phyloP scores from a whole-genome alignment of 2,797 vertebrate species.

The Cirrhinus molitorella region DNA sequence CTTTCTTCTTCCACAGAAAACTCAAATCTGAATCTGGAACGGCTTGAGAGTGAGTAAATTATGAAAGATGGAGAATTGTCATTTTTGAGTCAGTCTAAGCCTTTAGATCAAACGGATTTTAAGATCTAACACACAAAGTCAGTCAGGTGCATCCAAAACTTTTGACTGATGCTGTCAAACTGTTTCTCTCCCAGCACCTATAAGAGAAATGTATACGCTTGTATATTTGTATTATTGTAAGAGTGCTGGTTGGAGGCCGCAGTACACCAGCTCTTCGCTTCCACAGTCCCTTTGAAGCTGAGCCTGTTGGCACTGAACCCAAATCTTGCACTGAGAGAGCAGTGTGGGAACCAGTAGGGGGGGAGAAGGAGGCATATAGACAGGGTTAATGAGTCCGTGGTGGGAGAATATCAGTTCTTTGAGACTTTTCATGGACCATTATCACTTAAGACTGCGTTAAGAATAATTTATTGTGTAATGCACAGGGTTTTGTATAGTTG shows the following conservation, averaged over 20 bases:
- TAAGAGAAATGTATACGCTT: neutral
- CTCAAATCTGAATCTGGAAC: neutral
- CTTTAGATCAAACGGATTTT: neutral
- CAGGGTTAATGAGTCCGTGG: constrained; percentile 34
- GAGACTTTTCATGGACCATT: neutral
- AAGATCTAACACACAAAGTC: neutral
- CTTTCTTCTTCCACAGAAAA: constrained; percentile 11
- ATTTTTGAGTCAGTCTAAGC: neutral
- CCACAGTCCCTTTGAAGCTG: constrained; percentile 37
- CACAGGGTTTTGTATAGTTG: neutral
- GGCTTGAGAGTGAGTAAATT: neutral
- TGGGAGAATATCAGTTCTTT: constrained; percentile 14
- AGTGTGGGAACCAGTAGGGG: constrained; percentile 53
- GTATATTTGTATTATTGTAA: constrained; percentile 33
- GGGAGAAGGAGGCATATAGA: neutral
- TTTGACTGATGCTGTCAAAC: neutral
- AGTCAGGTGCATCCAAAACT: neutral
- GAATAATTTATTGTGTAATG: neutral
- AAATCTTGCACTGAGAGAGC: constrained; percentile 41
- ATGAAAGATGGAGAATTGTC: neutral
- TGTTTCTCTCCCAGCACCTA: neutral
- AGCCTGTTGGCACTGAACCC: constrained; percentile 49
- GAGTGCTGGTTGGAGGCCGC: constrained; percentile 5
- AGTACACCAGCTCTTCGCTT: constrained; percentile 22
- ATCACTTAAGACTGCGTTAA: neutral